Conservation (phyloP, 2,888 invertebrate genomes). For the Drosophila pegasa region DNA sequence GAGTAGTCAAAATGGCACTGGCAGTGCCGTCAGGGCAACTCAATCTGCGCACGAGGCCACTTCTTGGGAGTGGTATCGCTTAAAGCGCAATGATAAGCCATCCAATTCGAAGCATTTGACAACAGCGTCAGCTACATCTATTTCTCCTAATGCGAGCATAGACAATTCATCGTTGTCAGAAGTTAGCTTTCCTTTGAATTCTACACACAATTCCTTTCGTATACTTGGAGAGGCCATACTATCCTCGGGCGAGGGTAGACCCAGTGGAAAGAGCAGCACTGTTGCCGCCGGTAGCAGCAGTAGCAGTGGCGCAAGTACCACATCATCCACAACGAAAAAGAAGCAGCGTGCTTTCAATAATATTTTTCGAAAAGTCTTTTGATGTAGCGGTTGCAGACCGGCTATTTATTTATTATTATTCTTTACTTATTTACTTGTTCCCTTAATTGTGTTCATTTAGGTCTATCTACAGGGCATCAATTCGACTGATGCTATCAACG, state of each 20-base stretch:
- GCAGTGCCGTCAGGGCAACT: constrained; percentile 50
- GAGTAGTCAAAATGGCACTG: constrained; percentile 31
- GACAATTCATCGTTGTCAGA: constrained; percentile 82
- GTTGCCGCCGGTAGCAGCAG: constrained; percentile 63
- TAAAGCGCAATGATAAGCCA: constrained; percentile 75
- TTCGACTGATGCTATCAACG: constrained; percentile 25
- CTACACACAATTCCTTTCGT: constrained; percentile 83
- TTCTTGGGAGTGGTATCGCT: constrained; percentile 85
- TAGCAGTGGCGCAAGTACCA: constrained; percentile 77
- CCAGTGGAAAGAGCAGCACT: constrained; percentile 35
- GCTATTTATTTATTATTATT: constrained; percentile 43
- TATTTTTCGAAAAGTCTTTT: constrained; percentile 92
- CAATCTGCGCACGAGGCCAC: constrained; percentile 83
- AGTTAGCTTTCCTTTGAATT: constrained; percentile 79
- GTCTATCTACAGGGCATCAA: constrained; percentile 9
- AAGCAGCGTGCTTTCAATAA: constrained; percentile 89
- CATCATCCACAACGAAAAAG: constrained; percentile 86
- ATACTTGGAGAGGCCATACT: constrained; percentile 82
- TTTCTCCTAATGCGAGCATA: constrained; percentile 54
- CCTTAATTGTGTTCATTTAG: constrained; percentile 26
- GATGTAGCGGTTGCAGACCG: constrained; percentile 72
- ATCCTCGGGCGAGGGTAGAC: constrained; percentile 62
- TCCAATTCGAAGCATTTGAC: constrained; percentile 26
- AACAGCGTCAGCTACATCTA: constrained; percentile 14
- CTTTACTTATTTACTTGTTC: constrained; percentile 22